Base-by-base conservation (phyloP, 2,888 invertebrate species). In the Epinotia bilunana region DNA sequence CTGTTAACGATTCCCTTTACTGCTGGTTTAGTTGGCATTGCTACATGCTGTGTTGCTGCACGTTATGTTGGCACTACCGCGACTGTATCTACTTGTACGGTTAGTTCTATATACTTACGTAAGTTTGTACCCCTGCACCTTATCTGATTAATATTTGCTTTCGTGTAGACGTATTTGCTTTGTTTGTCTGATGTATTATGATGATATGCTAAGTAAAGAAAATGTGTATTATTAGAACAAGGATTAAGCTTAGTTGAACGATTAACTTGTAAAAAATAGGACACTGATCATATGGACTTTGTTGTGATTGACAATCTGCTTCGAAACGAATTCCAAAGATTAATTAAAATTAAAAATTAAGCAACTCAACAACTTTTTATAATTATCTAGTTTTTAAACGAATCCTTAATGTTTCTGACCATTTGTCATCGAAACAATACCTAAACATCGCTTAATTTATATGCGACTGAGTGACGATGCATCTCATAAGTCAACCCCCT, bases 1-100 rank as follows among this genome's bases (percentile, higher is more conserved):
- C 81, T 82, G 82, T 87, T 86, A 87, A 85, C 86, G 85, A 87
- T 87, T 87, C 85, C 80, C 83, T 87, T 86, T 88, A 84, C 83
- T 81, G 80, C 76, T 78, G 80, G 77, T 65, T 28, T 28, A n/a
- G 65, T 57, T 61, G n/a, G 33, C 28, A 33, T 0, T 33, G 9
- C 60, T 53, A n/a, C 53, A 2, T 61, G 16, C 60, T 49, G 16
- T 16, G 49, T 23, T 63, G 7, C 46, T 46, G 7, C 18, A 33
- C 63, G 49, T 57, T 9, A 57, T 9, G 33, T 68, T 68, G 16
- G 67, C 20, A 57, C 49, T 55, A 33, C 20, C 49, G 49, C 13
- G 46, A 46, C 16, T 64, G 46, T 23, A 20, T 53, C n/a, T 18
- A 39, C 6, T 33, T 28, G 5, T 43, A 18, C 43, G 43, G 12